phyloP scores from a whole-genome alignment of 2,113 vertebrate genomes.

The Toxotes jaculatrix region DNA sequence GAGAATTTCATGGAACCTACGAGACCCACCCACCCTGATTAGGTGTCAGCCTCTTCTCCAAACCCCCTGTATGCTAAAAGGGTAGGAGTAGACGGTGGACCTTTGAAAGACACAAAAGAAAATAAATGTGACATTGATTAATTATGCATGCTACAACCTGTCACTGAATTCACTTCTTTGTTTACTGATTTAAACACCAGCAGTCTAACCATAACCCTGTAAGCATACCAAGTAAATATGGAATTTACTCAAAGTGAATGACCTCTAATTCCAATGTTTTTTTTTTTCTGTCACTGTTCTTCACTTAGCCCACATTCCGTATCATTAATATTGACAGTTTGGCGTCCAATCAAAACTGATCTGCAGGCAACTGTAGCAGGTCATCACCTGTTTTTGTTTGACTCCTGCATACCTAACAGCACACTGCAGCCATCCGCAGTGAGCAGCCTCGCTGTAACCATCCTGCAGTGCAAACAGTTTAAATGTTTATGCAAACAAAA shows the following conservation, averaged over 20 bases:
- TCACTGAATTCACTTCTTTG: neutral
- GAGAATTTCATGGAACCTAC: neutral
- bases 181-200: neutral
- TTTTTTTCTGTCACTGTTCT: neutral
- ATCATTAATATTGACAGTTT: slow-evolving; percentile 14
- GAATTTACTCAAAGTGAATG: neutral
- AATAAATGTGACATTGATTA: neutral
- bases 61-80: neutral
- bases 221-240: neutral
- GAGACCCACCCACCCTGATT: neutral
- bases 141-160: slow-evolving; percentile 1
- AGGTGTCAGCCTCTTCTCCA: neutral
- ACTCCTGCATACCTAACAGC: slow-evolving; percentile 8
- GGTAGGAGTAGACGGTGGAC: neutral
- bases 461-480: neutral
- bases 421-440: neutral
- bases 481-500: slow-evolving; percentile 24
- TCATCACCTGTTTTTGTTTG: neutral
- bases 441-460: neutral
- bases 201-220: neutral
- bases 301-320: neutral
- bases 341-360: slow-evolving; percentile 8
- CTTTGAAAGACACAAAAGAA: neutral
- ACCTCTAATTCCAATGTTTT: neutral
- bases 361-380: neutral